Conservation (phyloP, 1,140 invertebrate species). For the Artemia franciscana region DNA sequence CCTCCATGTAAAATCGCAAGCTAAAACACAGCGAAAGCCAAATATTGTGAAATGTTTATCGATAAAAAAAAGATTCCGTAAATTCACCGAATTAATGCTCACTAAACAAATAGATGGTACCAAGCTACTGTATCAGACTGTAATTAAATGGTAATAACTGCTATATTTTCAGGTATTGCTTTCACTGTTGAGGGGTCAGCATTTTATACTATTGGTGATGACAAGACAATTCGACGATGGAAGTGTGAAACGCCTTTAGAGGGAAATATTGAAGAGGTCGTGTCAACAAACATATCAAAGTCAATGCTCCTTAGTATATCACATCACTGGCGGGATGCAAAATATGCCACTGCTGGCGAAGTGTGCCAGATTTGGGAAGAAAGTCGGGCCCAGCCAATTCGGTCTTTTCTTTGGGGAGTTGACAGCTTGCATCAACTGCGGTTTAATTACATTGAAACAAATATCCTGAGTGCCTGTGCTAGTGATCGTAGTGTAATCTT, state of each 20-base stretch:
- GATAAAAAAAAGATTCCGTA: too few relatives aligned
- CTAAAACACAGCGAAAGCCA: too few relatives aligned
- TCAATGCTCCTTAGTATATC: conserved; percentile 53
- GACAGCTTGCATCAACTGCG: conserved; percentile 68
- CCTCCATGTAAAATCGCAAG: too few relatives aligned
- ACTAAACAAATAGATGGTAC: too few relatives aligned
- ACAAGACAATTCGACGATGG: conserved; percentile 91
- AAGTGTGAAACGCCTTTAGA: conserved; percentile 26
- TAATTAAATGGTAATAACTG: too few relatives aligned
- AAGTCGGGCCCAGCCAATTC: conserved; percentile 56
- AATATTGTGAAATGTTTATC: too few relatives aligned
- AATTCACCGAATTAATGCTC: too few relatives aligned
- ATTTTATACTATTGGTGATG: conserved; percentile 71
- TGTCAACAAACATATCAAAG: conserved; percentile 43
- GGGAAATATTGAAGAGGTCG: conserved; percentile 39
- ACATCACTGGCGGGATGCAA: conserved; percentile 48
- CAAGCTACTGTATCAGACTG: too few relatives aligned
- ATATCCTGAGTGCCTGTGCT: conserved; percentile 46
- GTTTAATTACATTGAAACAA: conserved; percentile 63
- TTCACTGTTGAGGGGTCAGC: conserved; percentile 32
- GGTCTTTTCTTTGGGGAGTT: conserved; percentile 70
- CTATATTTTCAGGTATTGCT: conserved; percentile 27
- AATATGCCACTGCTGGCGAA: conserved; percentile 87
- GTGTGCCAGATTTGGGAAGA: conserved; percentile 71
- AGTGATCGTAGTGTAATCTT: conserved; percentile 84